Conservation (phyloP, 2,888 invertebrate genomes). For the Drosophila neoperkinsi region DNA sequence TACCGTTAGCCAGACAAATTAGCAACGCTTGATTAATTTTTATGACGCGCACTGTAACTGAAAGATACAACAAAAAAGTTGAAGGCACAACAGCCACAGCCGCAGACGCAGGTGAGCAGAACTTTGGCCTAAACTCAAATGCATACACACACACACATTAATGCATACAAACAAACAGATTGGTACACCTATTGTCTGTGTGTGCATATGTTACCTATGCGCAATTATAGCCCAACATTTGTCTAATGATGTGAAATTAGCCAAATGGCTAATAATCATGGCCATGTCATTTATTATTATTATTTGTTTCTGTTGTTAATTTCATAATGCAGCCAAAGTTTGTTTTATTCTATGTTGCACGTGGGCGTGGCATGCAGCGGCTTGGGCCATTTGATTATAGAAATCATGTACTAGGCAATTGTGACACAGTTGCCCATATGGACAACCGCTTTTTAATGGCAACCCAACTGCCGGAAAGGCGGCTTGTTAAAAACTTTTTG, state of each 20-base stretch:
- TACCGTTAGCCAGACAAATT: slow-evolving; percentile 68
- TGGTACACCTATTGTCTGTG: neutral
- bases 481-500: slow-evolving; percentile 67
- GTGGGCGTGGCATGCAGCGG: slow-evolving; percentile 42
- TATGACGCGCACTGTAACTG: slow-evolving; percentile 60
- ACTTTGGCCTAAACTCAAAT: slow-evolving; percentile 7
- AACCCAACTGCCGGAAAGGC: slow-evolving; percentile 58
- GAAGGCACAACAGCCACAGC: slow-evolving; percentile 1
- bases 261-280: slow-evolving; percentile 59
- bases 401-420: slow-evolving; percentile 64
- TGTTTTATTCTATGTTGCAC: slow-evolving; percentile 31
- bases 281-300: slow-evolving; percentile 19
- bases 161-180: neutral
- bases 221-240: slow-evolving; percentile 35
- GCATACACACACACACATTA: slow-evolving; percentile 8
- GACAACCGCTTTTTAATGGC: slow-evolving; percentile 34
- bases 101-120: slow-evolving; percentile 23
- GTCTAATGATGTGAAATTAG: slow-evolving; percentile 59
- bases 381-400: slow-evolving; percentile 55
- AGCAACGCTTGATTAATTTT: slow-evolving; percentile 76
- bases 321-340: slow-evolving; percentile 38
- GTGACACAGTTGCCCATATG: slow-evolving; percentile 68
- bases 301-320: slow-evolving; percentile 22
- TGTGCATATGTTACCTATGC: slow-evolving; percentile 16
- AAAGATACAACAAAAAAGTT: slow-evolving; percentile 47